Base-by-base conservation (phyloP, 2,888 invertebrate genomes). In the Nowickia ferox region DNA sequence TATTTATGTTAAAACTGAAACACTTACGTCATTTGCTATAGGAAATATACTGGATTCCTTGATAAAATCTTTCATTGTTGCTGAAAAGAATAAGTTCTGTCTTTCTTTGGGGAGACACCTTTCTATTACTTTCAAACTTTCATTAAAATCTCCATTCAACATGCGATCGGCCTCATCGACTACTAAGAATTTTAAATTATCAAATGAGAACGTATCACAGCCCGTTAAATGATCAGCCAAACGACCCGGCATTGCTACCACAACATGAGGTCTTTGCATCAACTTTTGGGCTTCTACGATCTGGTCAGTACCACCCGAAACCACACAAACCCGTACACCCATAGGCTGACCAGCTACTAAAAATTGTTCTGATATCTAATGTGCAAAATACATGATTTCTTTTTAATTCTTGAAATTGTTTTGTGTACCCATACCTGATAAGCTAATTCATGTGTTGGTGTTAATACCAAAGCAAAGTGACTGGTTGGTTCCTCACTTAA, bases 281-380 rank as follows among this genome's bases (percentile, higher is more conserved):
- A 99, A 93, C 89, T 97, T 97, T 89, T 95, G 93, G 0, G 97
- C 97, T 93, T 99, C 99, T 15, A 95, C 94, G 81, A 98, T 95
- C 95, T 98, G 98, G 92, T 98, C 98, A 89, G 97, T 96, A 10
- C 99, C 98, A 10, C 99, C 99, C n/a, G 98, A 97, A 19, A 99
- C 95, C 0, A 98, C 96, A 89, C 96, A 95, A 63, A 96, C 96
- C 89, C 96, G 94, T 11, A 99, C 94, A 87, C 96, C 96, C 87
- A 98, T 95, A 0, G 97, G 96, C 91, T 97, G 97, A 0, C 99
- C 99, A 15, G 99, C 94, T 1, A 98, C 96, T 79, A 95, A 94
- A 93, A 99, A 98, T 92, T 99, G 99, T 89, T 99, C 99, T 40
- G 96, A 97, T 90, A 99, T 99, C 96, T 97, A 93, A 84, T 59